Percentiles rank a stretch among this genome's conserved stretches.
These are phyloP conservation scores for Uropsilus gracilis DNA, from an alignment of 2,113 vertebrate genomes.

Conservation along the genomic window DNA sequence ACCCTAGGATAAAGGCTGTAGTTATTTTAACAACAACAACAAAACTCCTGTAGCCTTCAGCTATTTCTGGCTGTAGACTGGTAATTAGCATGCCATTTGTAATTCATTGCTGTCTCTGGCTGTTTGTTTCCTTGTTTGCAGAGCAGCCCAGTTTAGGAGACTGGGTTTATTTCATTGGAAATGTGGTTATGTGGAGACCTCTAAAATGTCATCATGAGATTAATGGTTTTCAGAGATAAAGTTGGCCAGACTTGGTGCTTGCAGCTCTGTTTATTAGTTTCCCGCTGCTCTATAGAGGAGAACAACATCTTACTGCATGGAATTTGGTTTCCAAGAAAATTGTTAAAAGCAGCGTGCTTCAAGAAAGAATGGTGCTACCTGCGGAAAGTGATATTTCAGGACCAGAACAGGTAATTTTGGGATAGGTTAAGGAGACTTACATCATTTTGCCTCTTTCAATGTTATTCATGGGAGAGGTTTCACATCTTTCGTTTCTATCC, in stretches of 20 bases:
- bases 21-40: conserved; percentile 77
- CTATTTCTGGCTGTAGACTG: conserved; percentile 73
- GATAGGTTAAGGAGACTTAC: not conserved
- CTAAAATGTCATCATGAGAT: conserved; percentile 66
- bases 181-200: conserved; percentile 71
- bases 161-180: conserved; percentile 74
- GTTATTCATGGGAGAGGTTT: not conserved
- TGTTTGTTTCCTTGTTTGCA: conserved; percentile 69
- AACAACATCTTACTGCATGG: conserved; percentile 63
- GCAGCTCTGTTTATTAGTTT: conserved; percentile 57
- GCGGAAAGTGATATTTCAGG: conserved; percentile 4
- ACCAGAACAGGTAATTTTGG: not conserved
- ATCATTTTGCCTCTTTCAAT: not conserved
- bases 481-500: not conserved
- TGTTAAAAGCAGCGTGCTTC: conserved; percentile 56
- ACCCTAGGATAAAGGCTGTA: conserved; percentile 70
- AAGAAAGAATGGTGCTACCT: conserved; percentile 39
- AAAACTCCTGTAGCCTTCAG: conserved; percentile 69
- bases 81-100: conserved; percentile 66
- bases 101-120: conserved; percentile 70
- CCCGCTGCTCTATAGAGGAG: conserved; percentile 20
- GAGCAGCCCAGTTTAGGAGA: conserved; percentile 53
- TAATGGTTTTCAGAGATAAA: conserved; percentile 65
- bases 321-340: conserved; percentile 68
- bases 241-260: conserved; percentile 69